Evolutionary conservation across 1,140 invertebrate genomes (phyloP).

Genomic region (Pseudoatta argentina): DNA sequence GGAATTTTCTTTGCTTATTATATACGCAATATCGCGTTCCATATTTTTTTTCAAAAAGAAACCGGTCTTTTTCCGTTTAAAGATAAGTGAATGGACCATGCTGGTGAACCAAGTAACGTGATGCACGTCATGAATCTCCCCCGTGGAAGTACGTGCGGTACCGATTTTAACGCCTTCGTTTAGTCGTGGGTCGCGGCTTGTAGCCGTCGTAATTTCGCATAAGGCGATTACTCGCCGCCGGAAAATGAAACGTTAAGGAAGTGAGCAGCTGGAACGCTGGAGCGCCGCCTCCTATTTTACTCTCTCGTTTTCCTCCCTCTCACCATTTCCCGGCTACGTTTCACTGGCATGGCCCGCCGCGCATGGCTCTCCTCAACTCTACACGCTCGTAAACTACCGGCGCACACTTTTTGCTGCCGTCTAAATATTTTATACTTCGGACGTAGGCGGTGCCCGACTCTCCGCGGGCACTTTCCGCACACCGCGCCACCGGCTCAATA

Average conservation of each 20-base stretch:
- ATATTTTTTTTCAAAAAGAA: not conserved
- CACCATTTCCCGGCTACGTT: constrained; percentile 23
- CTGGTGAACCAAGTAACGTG: constrained; percentile 13
- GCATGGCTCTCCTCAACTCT: constrained; percentile 36
- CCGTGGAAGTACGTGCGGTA: not conserved
- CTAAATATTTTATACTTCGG: constrained; percentile 63
- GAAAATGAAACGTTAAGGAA: constrained; percentile 62
- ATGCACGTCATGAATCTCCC: constrained; percentile 9
- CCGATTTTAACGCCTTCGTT: constrained; percentile 44
- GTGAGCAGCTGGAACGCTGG: constrained; percentile 52
- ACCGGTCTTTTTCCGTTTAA: not conserved
- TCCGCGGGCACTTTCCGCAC: constrained; percentile 46
- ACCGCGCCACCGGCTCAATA: constrained; percentile 35
- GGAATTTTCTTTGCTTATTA: not conserved
- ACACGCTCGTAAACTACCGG: constrained; percentile 65
- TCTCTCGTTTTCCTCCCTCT: constrained; percentile 23
- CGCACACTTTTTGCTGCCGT: constrained; percentile 57
- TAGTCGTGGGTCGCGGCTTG: constrained; percentile 38
- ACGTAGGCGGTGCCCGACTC: constrained; percentile 56
- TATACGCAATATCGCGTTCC: not conserved
- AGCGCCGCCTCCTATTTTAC: constrained; percentile 51
- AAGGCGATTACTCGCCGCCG: constrained; percentile 58
- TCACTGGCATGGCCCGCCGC: not conserved
- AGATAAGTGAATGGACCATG: not conserved
- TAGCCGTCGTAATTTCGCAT: constrained; percentile 59